These are phyloP conservation scores for Lochmaea crataegi DNA, from an alignment of 2,888 invertebrate genomes.

Conservation along the genomic window DNA sequence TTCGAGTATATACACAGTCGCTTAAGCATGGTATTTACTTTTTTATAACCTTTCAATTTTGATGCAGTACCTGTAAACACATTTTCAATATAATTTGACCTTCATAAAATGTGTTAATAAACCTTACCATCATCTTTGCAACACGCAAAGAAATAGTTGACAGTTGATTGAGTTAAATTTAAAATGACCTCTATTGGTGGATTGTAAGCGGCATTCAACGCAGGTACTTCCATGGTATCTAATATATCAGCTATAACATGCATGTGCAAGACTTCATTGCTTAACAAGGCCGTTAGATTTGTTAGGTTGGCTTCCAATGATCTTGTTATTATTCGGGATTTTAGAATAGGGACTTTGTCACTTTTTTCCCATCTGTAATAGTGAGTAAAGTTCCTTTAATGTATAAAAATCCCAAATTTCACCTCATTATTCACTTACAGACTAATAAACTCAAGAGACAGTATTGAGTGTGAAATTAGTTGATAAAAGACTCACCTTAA, in stretches of 20 bases:
- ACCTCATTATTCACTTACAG: background rate
- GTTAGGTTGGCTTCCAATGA: slow-evolving; percentile 66
- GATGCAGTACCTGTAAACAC: slow-evolving; percentile 68
- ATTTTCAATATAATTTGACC: slow-evolving; percentile 35
- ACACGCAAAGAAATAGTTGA: slow-evolving; percentile 82
- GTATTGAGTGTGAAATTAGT: too few relatives aligned
- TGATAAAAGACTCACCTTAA: slow-evolving; percentile 50
- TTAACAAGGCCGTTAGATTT: slow-evolving; percentile 64
- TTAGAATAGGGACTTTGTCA: slow-evolving; percentile 61
- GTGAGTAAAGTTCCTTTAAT: background rate
- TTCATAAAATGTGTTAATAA: slow-evolving; percentile 26
- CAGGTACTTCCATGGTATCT: slow-evolving; percentile 74
- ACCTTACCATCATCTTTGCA: slow-evolving; percentile 73
- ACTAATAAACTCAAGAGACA: background rate
- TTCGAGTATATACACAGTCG: slow-evolving; percentile 76
- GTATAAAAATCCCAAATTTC: background rate
- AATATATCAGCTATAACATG: slow-evolving; percentile 73
- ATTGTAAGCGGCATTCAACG: slow-evolving; percentile 63
- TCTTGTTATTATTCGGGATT: slow-evolving; percentile 64
- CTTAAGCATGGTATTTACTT: slow-evolving; percentile 73
- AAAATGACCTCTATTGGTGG: slow-evolving; percentile 75
- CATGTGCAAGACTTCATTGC: slow-evolving; percentile 61
- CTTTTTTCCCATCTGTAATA: slow-evolving; percentile 74
- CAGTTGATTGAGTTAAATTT: slow-evolving; percentile 77
- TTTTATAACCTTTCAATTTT: slow-evolving; percentile 74